A percentile compares a stretch with the other conserved stretches of the same genome.
Conservation (phyloP, 2,888 invertebrate species). For the Cancer borealis region DNA sequence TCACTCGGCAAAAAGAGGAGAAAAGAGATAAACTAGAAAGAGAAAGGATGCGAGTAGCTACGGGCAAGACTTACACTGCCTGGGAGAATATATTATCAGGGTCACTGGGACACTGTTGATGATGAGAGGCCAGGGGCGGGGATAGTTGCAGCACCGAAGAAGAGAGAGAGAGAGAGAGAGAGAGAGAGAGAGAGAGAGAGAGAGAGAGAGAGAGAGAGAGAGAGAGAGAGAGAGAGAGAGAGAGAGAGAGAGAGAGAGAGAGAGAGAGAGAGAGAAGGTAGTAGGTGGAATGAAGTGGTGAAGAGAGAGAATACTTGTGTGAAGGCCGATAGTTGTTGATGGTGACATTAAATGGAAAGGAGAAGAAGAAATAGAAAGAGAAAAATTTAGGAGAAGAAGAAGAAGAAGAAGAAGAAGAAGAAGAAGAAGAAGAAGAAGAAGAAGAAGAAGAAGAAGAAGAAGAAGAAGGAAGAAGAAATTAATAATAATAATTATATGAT, state of each 20-base stretch:
- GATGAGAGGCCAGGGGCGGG: neutral
- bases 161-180: slow-evolving; percentile 40
- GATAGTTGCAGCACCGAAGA: neutral
- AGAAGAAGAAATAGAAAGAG: too few species aligned
- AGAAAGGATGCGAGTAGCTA: slow-evolving; percentile 25
- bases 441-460: neutral
- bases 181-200: slow-evolving; percentile 52
- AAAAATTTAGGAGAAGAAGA: neutral
- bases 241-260: slow-evolving; percentile 43
- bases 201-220: slow-evolving; percentile 47
- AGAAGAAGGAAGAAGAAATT: neutral
- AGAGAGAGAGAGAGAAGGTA: neutral
- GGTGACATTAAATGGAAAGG: too few species aligned
- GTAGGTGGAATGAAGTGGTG: too few species aligned
- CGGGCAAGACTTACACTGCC: neutral
- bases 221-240: slow-evolving; percentile 51
- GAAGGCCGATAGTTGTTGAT: neutral
- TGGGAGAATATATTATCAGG: slow-evolving; percentile 12
- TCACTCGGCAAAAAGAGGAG: neutral
- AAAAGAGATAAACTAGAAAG: slow-evolving; percentile 20
- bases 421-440: too few species aligned
- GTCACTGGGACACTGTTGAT: neutral
- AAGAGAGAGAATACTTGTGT: neutral
- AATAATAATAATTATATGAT: too few species aligned
- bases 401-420: neutral